These are phyloP conservation scores for Atta texana DNA, from an alignment of 1,140 invertebrate species.

Conservation along the genomic window DNA sequence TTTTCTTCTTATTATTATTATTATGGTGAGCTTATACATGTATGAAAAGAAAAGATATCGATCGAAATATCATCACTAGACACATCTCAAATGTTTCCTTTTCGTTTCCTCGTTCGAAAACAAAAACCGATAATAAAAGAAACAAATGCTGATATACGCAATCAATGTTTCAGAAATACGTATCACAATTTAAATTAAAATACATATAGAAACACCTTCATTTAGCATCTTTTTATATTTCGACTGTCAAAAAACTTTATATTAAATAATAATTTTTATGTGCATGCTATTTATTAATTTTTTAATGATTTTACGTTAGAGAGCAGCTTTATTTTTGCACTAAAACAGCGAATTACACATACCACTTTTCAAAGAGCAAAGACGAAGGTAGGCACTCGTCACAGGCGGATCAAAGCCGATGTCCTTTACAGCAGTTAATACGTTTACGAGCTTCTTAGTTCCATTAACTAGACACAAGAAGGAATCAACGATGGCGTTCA, in stretches of 20 bases:
- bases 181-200: background rate
- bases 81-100: background rate
- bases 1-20: too few species aligned
- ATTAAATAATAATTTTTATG: background rate
- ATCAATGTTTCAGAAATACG: background rate
- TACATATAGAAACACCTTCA: background rate
- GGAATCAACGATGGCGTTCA: conserved; percentile 19
- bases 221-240: conserved; percentile 1
- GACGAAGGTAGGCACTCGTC: conserved; percentile 52
- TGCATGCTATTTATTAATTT: background rate
- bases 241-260: background rate
- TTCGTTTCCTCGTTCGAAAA: background rate
- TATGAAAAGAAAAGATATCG: background rate
- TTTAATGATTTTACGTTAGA: background rate
- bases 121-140: background rate
- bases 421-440: conserved; percentile 67
- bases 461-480: conserved; percentile 66
- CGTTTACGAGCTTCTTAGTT: conserved; percentile 71
- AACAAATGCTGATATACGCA: background rate
- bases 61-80: background rate
- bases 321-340: background rate
- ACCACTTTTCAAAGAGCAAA: conserved; percentile 32
- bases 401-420: conserved; percentile 66
- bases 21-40: background rate
- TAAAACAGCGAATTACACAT: background rate